These are phyloP conservation scores for Luperina testacea DNA, from an alignment of 2,888 invertebrate genomes.

Conservation along the genomic window DNA sequence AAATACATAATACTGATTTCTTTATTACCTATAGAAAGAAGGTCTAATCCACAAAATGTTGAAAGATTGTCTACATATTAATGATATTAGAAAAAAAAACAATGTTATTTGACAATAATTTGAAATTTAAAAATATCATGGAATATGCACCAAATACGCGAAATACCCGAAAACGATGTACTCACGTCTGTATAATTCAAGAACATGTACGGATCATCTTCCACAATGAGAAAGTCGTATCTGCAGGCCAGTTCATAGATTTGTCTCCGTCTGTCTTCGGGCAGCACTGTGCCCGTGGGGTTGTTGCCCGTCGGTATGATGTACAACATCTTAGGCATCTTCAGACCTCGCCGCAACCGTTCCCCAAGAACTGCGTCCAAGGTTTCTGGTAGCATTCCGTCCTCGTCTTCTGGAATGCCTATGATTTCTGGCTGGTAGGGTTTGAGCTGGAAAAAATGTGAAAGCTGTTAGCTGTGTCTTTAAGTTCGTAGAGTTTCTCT, in stretches of 20 bases:
- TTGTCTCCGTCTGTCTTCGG: conserved; percentile 91
- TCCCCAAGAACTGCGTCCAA: conserved; percentile 90
- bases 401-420: conserved; percentile 92
- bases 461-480: background rate
- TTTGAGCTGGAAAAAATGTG: conserved; percentile 90
- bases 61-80: too few species aligned
- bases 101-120: too few species aligned
- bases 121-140: too few species aligned
- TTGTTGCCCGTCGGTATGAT: conserved; percentile 94
- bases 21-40: too few species aligned
- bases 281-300: conserved; percentile 93
- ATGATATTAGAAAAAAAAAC: too few species aligned
- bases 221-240: conserved; percentile 94
- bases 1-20: too few species aligned
- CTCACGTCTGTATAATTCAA: conserved; percentile 92
- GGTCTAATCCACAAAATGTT: too few species aligned
- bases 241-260: conserved; percentile 94
- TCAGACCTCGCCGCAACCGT: conserved; percentile 80
- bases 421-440: conserved; percentile 92
- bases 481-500: background rate
- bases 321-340: conserved; percentile 93
- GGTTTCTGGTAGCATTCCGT: conserved; percentile 91
- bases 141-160: too few species aligned
- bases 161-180: background rate
- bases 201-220: conserved; percentile 96